phyloP scores from a whole-genome alignment of 1,140 invertebrate species.

The Atta cephalotes region DNA sequence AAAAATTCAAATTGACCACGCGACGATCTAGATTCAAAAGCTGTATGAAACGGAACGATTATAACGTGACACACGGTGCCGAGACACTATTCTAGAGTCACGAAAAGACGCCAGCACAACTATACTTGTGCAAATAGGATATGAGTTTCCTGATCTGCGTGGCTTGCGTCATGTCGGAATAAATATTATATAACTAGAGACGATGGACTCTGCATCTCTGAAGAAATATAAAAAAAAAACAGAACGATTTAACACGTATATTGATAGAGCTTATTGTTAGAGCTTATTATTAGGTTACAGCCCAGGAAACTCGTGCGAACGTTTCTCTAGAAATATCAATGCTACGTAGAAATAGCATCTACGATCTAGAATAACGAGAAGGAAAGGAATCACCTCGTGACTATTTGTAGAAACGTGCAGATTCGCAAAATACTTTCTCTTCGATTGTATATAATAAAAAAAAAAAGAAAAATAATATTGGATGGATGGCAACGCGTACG shows the following conservation, averaged over 20 bases:
- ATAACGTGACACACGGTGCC: conserved; percentile 60
- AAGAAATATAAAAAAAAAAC: neutral
- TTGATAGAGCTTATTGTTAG: neutral
- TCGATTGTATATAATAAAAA: conserved; percentile 15
- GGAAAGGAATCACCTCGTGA: conserved; percentile 52
- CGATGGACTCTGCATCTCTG: conserved; percentile 17
- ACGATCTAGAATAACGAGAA: conserved; percentile 67
- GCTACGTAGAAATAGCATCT: conserved; percentile 74
- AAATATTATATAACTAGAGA: neutral
- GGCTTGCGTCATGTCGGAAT: neutral
- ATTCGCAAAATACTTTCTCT: conserved; percentile 68
- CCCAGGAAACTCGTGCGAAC: conserved; percentile 74
- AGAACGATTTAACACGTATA: neutral
- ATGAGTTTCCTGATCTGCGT: conserved; percentile 64
- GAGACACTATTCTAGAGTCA: conserved; percentile 63
- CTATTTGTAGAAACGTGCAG: conserved; percentile 63
- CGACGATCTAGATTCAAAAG: conserved; percentile 65
- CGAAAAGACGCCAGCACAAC: conserved; percentile 66
- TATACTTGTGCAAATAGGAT: conserved; percentile 67
- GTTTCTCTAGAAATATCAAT: conserved; percentile 73
- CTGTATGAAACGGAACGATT: conserved; percentile 65
- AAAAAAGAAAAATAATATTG: conserved; percentile 1
- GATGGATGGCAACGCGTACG: neutral
- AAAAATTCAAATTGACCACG: conserved; percentile 60
- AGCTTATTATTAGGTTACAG: conserved; percentile 28